Conservation (phyloP, 2,888 invertebrate genomes). For the Pollenia amentaria region DNA sequence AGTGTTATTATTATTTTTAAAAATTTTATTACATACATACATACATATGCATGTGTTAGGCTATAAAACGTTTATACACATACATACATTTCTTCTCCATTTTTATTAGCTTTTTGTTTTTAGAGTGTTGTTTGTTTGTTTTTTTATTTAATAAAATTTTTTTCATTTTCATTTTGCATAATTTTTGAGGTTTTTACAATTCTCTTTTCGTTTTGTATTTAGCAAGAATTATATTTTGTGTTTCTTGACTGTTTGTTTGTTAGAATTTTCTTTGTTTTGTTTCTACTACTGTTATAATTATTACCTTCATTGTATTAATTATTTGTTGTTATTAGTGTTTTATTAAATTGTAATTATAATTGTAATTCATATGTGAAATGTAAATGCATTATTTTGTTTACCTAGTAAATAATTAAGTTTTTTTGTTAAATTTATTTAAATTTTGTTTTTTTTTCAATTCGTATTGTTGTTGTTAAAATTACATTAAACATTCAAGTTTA, state of each 20-base stretch:
- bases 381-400: slow-evolving; percentile 75
- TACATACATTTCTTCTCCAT: slow-evolving; percentile 47
- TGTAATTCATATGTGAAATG: slow-evolving; percentile 76
- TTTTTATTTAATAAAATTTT: slow-evolving; percentile 23
- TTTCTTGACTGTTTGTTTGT: slow-evolving; percentile 25
- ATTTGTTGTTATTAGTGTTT: slow-evolving; percentile 49
- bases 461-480: slow-evolving; percentile 49
- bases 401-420: slow-evolving; percentile 57
- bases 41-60: slow-evolving; percentile 52
- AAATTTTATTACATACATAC: slow-evolving; percentile 13
- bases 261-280: slow-evolving; percentile 24
- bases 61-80: slow-evolving; percentile 77
- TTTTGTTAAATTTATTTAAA: slow-evolving; percentile 29
- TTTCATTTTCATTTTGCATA: slow-evolving; percentile 68
- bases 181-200: slow-evolving; percentile 51
- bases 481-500: slow-evolving; percentile 63
- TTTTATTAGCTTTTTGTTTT: slow-evolving; percentile 29
- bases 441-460: slow-evolving; percentile 31
- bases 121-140: slow-evolving; percentile 39
- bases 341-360: slow-evolving; percentile 58
- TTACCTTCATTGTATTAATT: slow-evolving; percentile 31
- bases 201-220: slow-evolving; percentile 34
- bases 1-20: neutral
- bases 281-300: slow-evolving; percentile 43
- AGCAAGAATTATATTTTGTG: slow-evolving; percentile 3